Base-by-base conservation (phyloP, 1,140 invertebrate genomes). In the Catajapyx aquilonaris region DNA sequence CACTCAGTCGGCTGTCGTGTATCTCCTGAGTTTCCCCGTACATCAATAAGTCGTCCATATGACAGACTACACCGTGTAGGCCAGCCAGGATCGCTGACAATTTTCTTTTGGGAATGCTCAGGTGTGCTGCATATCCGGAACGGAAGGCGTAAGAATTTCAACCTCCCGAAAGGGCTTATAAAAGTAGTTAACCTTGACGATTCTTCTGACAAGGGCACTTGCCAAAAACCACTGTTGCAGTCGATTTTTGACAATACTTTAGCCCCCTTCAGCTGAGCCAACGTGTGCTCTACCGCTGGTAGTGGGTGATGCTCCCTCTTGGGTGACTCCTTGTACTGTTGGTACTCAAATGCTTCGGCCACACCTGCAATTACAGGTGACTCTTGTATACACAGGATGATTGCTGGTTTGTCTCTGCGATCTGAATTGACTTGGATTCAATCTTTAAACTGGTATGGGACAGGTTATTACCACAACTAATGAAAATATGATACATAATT, bases 231-330 rank as follows among this genome's bases (percentile, higher is more conserved):
- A 34, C 42, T 41, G 36, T 44, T 38, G 3, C 42, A 43, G 41
- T 56, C 54, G 5, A 54, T 25, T 20, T 43, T 51, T 1, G 50
- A 44, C 40, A 57, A 54, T 13, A 44, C 23, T 35, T 45, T 46
- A 10, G 51, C 50, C 3, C 44, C 48, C 15, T 15, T 19, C 15
- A 52, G 13, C 34, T 44, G 10, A 7, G 41, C 43, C 18, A 50
- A 34, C 13, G 44, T 41, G 25, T 44, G 33, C 32, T 52, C 42
- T 20, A 50, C 39, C 23, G 47, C 46, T 18, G 38, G 40, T 19
- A 52, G 39, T 18, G 48, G 51, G 34, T 50, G 40, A 5, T 41
- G 41, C 13, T 47, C 44, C 7, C 53, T 31, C 23, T 44, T 35
- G 17, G 52, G 41, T 35, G 40, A 47, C 18, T 43, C 38, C 38